A percentile compares a stretch with the other conserved stretches of the same genome.
phyloP scores from a whole-genome alignment of 2,888 invertebrate genomes.

The Acleris cristana region DNA sequence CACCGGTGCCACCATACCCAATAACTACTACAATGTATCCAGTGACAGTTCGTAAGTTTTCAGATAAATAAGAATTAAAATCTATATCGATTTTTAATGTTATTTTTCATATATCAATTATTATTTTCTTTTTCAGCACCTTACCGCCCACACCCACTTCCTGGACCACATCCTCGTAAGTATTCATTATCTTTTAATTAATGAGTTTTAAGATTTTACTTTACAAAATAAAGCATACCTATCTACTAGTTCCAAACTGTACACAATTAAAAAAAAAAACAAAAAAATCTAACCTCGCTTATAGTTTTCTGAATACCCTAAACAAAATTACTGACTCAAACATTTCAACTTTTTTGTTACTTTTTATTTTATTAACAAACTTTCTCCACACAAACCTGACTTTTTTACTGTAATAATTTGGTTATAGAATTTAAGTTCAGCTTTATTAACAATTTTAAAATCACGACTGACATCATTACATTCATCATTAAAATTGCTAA shows the following conservation, averaged over 20 bases:
- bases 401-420: background rate
- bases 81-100: background rate
- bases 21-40: too few relatives aligned
- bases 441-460: background rate
- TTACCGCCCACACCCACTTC: slow-evolving; percentile 44
- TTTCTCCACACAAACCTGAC: background rate
- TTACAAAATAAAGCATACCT: too few relatives aligned
- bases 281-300: too few relatives aligned
- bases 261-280: too few relatives aligned
- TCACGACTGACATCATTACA: background rate
- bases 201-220: slow-evolving; percentile 6
- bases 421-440: background rate
- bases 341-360: too few relatives aligned
- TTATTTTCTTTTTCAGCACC: slow-evolving; percentile 37
- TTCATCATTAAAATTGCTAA: too few relatives aligned
- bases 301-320: too few relatives aligned
- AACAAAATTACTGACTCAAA: too few relatives aligned
- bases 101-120: slow-evolving; percentile 1
- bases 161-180: slow-evolving; percentile 74
- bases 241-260: too few relatives aligned
- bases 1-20: too few relatives aligned
- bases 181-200: slow-evolving; percentile 26
- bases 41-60: too few relatives aligned
- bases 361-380: background rate
- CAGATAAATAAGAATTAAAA: too few relatives aligned